Conservation (phyloP, 92 coral and sea anemone genomes). For the Isaurus tuberculatus region DNA sequence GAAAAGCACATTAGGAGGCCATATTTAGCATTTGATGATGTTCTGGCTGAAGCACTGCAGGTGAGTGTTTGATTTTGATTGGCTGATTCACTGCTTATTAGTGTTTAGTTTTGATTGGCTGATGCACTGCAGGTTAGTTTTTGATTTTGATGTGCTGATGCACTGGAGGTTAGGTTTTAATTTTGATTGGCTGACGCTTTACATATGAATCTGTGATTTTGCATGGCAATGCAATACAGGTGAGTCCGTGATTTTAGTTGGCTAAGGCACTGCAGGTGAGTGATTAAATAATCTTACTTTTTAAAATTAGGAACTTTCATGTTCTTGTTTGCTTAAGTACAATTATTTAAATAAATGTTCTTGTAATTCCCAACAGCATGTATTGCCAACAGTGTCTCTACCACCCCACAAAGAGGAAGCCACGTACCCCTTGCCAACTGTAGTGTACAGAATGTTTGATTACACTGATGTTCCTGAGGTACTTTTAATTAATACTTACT, state of each 20-base stretch:
- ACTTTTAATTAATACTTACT: background rate
- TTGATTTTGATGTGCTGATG: no score
- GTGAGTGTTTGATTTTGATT: background rate
- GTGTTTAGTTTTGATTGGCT: conserved; percentile 43
- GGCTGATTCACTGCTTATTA: background rate
- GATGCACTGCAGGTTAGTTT: conserved; percentile 70
- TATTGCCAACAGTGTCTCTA: conserved; percentile 86
- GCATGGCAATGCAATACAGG: no score
- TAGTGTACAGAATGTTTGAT: conserved; percentile 97
- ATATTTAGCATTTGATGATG: conserved; percentile 88
- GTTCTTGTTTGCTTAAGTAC: no score
- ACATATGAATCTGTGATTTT: no score
- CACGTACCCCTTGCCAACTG: conserved; percentile 82
- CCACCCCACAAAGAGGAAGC: conserved; percentile 84
- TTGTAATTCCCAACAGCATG: conserved; percentile 68
- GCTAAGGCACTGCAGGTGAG: background rate
- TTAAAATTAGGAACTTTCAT: no score
- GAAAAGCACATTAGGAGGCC: conserved; percentile 95
- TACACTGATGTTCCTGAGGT: conserved; percentile 99
- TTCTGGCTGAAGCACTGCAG: conserved; percentile 12
- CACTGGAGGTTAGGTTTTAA: no score
- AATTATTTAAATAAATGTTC: background rate
- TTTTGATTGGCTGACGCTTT: no score
- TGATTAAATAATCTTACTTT: no score
- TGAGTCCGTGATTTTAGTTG: background rate